Conservation (phyloP, 2,113 vertebrate genomes). For the Telmatochromis brichardi region DNA sequence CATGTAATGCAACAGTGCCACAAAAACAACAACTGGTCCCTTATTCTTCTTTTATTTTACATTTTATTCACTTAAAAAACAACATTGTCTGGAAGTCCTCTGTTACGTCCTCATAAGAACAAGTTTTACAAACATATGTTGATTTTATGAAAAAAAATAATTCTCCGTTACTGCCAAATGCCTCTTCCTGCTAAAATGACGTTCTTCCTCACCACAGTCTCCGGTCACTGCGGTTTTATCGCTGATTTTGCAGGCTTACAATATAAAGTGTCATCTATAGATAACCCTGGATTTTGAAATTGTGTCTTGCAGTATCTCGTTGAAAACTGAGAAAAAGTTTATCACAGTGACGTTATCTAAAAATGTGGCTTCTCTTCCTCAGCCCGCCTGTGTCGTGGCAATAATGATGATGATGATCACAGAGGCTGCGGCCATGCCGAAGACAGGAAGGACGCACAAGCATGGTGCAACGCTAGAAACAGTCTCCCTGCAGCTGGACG, state of each 20-base stretch:
- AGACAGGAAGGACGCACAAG: not conserved
- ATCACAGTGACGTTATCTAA: accelerated
- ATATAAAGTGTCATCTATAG: not conserved
- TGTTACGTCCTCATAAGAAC: not conserved
- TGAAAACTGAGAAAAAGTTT: not conserved
- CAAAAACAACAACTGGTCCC: not conserved
- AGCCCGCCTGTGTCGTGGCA: conserved; percentile 1
- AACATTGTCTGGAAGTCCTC: accelerated
- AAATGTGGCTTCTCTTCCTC: not conserved
- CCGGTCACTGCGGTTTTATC: accelerated
- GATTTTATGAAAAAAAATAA: not conserved
- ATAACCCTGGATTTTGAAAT: accelerated
- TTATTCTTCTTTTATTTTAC: accelerated
- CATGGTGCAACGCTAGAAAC: not conserved
- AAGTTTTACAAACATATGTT: not conserved
- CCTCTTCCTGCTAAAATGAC: not conserved
- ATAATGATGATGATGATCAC: conserved; percentile 3
- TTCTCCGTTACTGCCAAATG: not conserved
- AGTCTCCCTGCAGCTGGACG: conserved; percentile 53
- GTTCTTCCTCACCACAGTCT: not conserved
- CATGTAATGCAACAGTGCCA: not conserved
- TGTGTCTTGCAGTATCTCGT: accelerated
- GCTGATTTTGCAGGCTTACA: accelerated
- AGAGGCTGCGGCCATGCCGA: not conserved
- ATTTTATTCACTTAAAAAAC: not conserved